Percentiles rank a stretch among this genome's conserved stretches.
These are phyloP conservation scores for Emydocephalus ijimae DNA, from an alignment of 2,113 vertebrate species.

Conservation along the genomic window DNA sequence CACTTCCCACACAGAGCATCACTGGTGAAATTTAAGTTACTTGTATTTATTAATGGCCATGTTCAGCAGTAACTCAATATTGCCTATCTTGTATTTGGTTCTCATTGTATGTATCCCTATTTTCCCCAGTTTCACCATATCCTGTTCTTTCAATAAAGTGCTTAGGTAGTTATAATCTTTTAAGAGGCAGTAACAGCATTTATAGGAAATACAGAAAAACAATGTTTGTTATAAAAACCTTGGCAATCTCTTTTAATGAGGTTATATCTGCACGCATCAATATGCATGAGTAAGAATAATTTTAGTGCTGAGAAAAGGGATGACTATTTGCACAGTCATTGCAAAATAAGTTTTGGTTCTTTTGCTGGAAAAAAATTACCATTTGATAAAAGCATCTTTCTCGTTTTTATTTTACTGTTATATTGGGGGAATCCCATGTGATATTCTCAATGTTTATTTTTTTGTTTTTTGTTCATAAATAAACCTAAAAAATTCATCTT, in stretches of 20 bases:
- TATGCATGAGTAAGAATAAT: constrained; percentile 58
- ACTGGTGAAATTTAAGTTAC: too few species aligned
- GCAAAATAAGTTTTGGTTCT: constrained; percentile 50
- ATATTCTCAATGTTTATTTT: neutral
- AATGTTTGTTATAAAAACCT: constrained; percentile 44
- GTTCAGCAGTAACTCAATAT: too few species aligned
- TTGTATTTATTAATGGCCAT: too few species aligned
- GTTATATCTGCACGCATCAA: constrained; percentile 49
- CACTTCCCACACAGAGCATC: too few species aligned
- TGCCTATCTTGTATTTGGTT: too few species aligned
- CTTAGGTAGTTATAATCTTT: neutral
- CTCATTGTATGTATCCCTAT: too few species aligned
- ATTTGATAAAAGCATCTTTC: constrained; percentile 38
- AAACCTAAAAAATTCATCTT: constrained; percentile 17
- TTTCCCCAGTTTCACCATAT: too few species aligned
- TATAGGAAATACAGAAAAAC: constrained; percentile 1
- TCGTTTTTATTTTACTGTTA: constrained; percentile 25
- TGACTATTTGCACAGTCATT: constrained; percentile 56
- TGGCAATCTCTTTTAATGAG: constrained; percentile 54
- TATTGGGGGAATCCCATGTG: constrained; percentile 18
- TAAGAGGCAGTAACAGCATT: neutral
- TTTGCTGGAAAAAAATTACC: constrained; percentile 45
- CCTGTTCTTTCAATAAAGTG: neutral
- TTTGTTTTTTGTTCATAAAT: constrained; percentile 13
- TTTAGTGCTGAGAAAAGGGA: constrained; percentile 56